A percentile compares a stretch with the other conserved stretches of the same genome.
These are phyloP conservation scores for Invenusta paracnida DNA, from an alignment of 2,888 invertebrate species.

Conservation along the genomic window DNA sequence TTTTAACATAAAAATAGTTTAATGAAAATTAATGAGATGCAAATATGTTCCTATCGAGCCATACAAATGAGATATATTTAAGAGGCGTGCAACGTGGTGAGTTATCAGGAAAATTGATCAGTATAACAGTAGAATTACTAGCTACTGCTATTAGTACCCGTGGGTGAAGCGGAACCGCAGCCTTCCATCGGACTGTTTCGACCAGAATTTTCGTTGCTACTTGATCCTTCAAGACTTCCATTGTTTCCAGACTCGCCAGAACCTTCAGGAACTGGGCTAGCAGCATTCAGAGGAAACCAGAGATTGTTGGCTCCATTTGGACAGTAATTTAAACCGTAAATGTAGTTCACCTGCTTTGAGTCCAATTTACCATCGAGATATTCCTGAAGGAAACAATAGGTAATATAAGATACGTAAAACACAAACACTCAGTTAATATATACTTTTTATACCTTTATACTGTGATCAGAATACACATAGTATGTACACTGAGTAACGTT, in stretches of 20 bases:
- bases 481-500: no score
- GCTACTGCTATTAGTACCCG: not conserved
- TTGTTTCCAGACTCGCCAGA: not conserved
- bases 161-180: not conserved
- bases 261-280: not conserved
- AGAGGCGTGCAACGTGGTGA: no score
- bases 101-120: not conserved
- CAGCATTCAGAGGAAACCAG: not conserved
- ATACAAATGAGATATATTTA: not conserved
- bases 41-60: not conserved
- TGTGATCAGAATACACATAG: no score
- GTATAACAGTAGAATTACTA: not conserved
- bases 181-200: not conserved
- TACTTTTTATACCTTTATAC: no score
- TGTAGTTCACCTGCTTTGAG: not conserved
- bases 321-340: conserved; percentile 36
- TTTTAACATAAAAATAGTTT: no score
- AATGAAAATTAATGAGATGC: no score
- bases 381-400: conserved; percentile 17
- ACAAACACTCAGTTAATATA: no score
- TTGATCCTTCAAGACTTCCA: not conserved
- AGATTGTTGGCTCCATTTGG: conserved; percentile 22
- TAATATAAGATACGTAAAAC: no score
- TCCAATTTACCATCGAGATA: conserved; percentile 28
- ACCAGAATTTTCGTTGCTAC: conserved; percentile 34